Evolutionary conservation across 2,797 vertebrate species (phyloP).

Genomic region (Sebastes elongatus): DNA sequence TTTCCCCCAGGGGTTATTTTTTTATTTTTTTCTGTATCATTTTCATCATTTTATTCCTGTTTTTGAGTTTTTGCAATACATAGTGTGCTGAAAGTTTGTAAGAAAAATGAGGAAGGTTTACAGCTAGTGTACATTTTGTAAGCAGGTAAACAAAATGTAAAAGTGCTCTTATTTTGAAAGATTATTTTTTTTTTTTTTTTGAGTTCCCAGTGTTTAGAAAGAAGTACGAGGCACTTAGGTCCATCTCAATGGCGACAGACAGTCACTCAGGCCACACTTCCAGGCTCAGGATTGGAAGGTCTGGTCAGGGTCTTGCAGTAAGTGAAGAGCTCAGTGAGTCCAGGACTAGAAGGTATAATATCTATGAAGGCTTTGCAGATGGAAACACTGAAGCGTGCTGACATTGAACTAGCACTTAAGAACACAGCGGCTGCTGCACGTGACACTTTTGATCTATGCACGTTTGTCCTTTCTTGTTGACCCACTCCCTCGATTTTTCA

Average conservation of each 20-base stretch:
- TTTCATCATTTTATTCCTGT: constrained; percentile 30
- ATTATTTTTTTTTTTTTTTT: constrained; percentile 34
- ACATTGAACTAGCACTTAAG: neutral
- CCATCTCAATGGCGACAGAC: constrained; percentile 76
- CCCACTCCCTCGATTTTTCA: neutral
- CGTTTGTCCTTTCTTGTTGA: neutral
- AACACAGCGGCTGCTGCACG: constrained; percentile 8
- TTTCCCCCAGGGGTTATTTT: neutral
- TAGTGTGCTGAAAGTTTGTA: constrained; percentile 50
- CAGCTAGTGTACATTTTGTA: constrained; percentile 65
- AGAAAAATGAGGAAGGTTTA: constrained; percentile 63
- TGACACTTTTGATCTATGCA: neutral
- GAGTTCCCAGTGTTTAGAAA: constrained; percentile 83
- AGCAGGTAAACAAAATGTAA: constrained; percentile 82
- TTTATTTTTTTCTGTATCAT: constrained; percentile 26
- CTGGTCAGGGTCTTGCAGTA: constrained; percentile 22
- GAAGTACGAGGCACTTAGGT: constrained; percentile 97
- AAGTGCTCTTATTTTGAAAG: constrained; percentile 80
- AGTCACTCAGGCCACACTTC: constrained; percentile 39
- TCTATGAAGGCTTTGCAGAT: constrained; percentile 21
- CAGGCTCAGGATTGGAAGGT: constrained; percentile 44
- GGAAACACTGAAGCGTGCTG: neutral
- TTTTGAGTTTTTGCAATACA: constrained; percentile 38
- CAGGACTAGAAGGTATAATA: neutral
- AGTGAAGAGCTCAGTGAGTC: constrained; percentile 6